A percentile compares a stretch with the other conserved stretches of the same genome.
Conservation (phyloP, 1,140 invertebrate genomes). For the Mycetomoellerius zeteki region DNA sequence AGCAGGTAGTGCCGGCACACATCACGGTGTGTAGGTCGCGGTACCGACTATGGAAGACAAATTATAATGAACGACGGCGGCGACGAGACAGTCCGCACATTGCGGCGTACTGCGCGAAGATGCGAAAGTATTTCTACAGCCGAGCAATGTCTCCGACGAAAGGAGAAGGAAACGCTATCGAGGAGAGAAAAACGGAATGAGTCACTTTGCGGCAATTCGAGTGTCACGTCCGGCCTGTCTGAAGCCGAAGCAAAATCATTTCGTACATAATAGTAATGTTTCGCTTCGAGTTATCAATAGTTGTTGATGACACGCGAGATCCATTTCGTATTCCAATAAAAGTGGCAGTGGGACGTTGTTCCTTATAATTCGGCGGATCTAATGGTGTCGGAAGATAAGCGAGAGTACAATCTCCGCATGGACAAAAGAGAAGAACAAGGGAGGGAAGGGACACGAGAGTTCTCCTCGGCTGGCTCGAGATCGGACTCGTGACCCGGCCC, state of each 20-base stretch:
- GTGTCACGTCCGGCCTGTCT: conserved; percentile 27
- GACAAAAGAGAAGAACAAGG: conserved; percentile 66
- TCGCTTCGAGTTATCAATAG: conserved; percentile 43
- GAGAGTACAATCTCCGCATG: conserved; percentile 53
- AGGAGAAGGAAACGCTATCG: neutral
- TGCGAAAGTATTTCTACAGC: conserved; percentile 16
- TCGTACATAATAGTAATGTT: conserved; percentile 13
- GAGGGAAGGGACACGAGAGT: conserved; percentile 36
- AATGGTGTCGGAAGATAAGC: conserved; percentile 66
- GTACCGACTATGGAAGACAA: conserved; percentile 27
- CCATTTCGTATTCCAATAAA: conserved; percentile 62
- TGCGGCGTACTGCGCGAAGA: neutral
- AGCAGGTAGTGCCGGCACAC: conserved; percentile 43
- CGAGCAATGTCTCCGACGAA: neutral
- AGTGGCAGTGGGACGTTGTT: conserved; percentile 54
- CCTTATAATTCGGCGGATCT: conserved; percentile 61
- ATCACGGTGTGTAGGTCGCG: conserved; percentile 35
- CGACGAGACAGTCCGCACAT: conserved; percentile 33
- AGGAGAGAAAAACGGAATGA: neutral
- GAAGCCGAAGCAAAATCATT: conserved; percentile 6
- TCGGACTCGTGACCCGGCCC: conserved; percentile 77
- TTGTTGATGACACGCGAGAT: conserved; percentile 49
- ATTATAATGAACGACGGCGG: conserved; percentile 51
- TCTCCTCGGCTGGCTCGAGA: conserved; percentile 61
- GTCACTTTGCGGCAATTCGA: conserved; percentile 29